These are phyloP conservation scores for Mellivora capensis DNA, from an alignment of 2,113 vertebrate genomes.

Conservation along the genomic window DNA sequence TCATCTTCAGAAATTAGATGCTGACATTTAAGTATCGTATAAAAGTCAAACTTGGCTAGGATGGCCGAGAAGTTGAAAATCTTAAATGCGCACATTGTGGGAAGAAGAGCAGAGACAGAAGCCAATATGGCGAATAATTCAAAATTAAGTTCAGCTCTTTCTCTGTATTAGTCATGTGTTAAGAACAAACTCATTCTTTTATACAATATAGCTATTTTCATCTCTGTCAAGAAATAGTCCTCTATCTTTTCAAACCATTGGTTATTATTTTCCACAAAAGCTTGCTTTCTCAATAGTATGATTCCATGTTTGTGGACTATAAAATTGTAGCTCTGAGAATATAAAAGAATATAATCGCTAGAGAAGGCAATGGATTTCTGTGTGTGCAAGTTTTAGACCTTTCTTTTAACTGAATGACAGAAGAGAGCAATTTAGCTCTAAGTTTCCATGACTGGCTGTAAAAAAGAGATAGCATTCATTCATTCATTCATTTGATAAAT, in stretches of 20 bases:
- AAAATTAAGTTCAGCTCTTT: neutral
- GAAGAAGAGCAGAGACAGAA: neutral
- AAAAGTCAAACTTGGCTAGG: conserved; percentile 54
- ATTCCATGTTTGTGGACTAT: conserved; percentile 1
- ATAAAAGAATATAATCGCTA: conserved; percentile 42
- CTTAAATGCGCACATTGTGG: neutral
- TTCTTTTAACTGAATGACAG: conserved; percentile 24
- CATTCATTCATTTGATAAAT: conserved; percentile 30
- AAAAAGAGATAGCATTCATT: conserved; percentile 44
- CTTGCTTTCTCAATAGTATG: conserved; percentile 19
- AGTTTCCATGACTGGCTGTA: conserved; percentile 34
- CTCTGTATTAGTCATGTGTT: neutral
- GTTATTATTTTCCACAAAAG: conserved; percentile 54
- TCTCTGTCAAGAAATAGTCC: conserved; percentile 4
- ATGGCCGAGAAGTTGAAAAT: neutral
- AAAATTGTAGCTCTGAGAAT: conserved; percentile 17
- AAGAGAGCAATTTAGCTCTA: neutral
- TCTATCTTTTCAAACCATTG: conserved; percentile 43
- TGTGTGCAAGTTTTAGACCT: conserved; percentile 12
- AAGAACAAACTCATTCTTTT: conserved; percentile 17
- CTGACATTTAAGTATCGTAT: neutral
- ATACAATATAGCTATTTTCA: neutral
- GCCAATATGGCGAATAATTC: neutral
- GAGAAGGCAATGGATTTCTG: conserved; percentile 11
- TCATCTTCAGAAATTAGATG: conserved; percentile 54